A percentile compares a stretch with the other conserved stretches of the same genome.
These are phyloP conservation scores for Lordiphosa fenestrarum DNA, from an alignment of 2,888 invertebrate genomes.

Conservation along the genomic window DNA sequence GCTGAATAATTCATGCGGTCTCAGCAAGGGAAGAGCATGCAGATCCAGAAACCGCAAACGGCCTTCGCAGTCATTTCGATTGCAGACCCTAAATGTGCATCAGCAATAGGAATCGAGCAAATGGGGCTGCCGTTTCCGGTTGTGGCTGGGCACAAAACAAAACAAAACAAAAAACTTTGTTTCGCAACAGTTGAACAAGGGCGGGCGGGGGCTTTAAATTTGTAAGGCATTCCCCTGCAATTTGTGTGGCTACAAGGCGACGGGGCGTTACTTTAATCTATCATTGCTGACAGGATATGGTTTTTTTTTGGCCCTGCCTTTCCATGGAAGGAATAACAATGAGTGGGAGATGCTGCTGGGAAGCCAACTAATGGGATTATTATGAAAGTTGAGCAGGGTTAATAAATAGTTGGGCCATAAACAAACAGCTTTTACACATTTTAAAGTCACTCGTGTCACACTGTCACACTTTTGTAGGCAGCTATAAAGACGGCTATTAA, in stretches of 20 bases:
- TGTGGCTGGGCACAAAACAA: conserved; percentile 21
- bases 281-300: conserved; percentile 43
- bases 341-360: conserved; percentile 13
- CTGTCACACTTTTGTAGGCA: neutral
- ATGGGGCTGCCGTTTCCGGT: conserved; percentile 31
- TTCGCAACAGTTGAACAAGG: conserved; percentile 7
- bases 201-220: neutral
- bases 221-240: conserved; percentile 32
- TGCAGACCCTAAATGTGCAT: conserved; percentile 36
- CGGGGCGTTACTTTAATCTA: conserved; percentile 56
- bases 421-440: neutral
- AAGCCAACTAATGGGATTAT: conserved; percentile 2
- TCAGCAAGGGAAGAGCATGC: conserved; percentile 14
- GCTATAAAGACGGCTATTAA: too few relatives aligned
- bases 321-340: conserved; percentile 42
- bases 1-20: conserved; percentile 51
- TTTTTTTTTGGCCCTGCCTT: conserved; percentile 32
- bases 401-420: neutral
- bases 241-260: conserved; percentile 43
- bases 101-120: conserved; percentile 5
- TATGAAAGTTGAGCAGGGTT: neutral
- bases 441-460: neutral
- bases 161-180: neutral
- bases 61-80: conserved; percentile 37
- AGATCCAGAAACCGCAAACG: conserved; percentile 2